Base-by-base conservation (phyloP, 2,797 vertebrate species). In the Cossypha caffra region DNA sequence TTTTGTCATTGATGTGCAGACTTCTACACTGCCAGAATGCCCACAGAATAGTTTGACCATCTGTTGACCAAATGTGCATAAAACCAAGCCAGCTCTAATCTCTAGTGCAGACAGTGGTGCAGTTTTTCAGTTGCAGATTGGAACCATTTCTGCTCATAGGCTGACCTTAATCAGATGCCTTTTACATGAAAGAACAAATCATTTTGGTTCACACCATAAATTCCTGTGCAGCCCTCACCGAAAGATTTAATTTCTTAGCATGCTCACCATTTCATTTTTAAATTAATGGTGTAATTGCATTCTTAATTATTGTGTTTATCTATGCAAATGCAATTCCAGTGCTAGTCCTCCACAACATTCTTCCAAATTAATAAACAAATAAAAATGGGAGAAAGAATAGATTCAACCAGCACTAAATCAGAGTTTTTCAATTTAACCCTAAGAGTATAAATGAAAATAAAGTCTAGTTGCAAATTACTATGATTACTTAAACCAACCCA, bases 51-150 rank as follows among this genome's bases (percentile, higher is more conserved):
- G 72, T 58, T 92, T 86, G 69, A 93, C 94, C 96, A 97, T 97
- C 97, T 97, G 91, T 93, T 98, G 96, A 93, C 95, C 94, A 97
- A 97, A 97, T 93, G 81, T 97, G 98, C 97, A 88, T 90, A 91
- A 96, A 97, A 96, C 69, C 77, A 95, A 98, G 97, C 97, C 93
- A 96, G 48, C 91, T 96, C 93, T 98, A 98, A 98, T 98, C 97
- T 97, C 92, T 52, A 97, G 62, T 88, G 91, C 82, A 98, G 96
- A 94, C 83, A 62, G 92, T 51, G 90, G 90, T 74, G 93, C 66
- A 62, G 88, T 94, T 96, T 95, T 71, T 95, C 92, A 96, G 63
- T 63, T 95, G 83, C 89, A 96, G 94, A 97, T 72, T 97, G 95
- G 88, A 98, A 59, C 66, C 92, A 94, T 95, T 95, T 95, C 84